Base-by-base conservation (phyloP, 2,888 invertebrate genomes). In the Alloplasta piceator region DNA sequence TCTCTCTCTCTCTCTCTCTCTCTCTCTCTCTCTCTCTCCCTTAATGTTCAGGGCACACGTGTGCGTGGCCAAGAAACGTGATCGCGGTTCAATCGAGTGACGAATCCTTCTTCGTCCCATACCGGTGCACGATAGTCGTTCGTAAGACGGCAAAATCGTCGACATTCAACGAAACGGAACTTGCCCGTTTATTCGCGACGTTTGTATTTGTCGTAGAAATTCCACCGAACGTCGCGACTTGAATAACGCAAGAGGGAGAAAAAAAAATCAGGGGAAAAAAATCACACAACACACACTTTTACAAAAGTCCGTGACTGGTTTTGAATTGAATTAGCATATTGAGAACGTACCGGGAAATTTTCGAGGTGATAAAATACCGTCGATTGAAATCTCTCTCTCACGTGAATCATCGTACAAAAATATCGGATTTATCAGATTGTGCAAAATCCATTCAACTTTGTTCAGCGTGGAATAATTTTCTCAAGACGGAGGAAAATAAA, bases 1-100 rank as follows among this genome's bases (percentile, higher is more conserved):
- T 7, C 12, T 39, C n/a, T n/a, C 56, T 43, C 36, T 68, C 71
- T n/a, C 12, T 52, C 52, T 43, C 10, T 43, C 10, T 10, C 12
- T 41, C 3, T n/a, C 56, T 46, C 14, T n/a, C 12, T 52, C 52
- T 43, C 10, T 43, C 10, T 10, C 12, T 41, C 3, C 9, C 56
- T 46, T 9, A 55, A 36, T 55, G 56, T 50, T 61, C 64, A 52
- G 55, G 52, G 78, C 82, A 26, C 26, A 79, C 82, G 82, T 79
- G 82, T 79, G 78, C 78, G 56, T 75, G 76, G 14, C 55, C 73
- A 52, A 72, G 56, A 80, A 79, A 82, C 79, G 82, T 82, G 82
- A 82, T 76, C 73, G 79, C 77, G 77, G 55, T 72, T 58, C 76
- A 39, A 80, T 72, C 76, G 71, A 67, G 41, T 76, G 80, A 80